Evolutionary conservation across 2,113 vertebrate species (phyloP).

Genomic region (Pelecanoides urinatrix): DNA sequence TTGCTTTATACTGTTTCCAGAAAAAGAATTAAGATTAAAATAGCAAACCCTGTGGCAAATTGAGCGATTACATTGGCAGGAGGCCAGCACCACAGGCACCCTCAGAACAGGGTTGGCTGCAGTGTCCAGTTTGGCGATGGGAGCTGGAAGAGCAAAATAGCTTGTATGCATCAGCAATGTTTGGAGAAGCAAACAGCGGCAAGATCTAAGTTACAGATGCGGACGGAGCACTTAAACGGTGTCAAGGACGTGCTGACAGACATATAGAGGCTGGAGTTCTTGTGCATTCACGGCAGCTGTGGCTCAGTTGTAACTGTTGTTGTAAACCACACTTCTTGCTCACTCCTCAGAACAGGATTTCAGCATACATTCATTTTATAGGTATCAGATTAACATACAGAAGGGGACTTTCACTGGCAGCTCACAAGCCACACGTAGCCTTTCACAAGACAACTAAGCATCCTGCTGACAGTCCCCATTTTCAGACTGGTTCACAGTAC

Average conservation of each 20-base stretch:
- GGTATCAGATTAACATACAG: background rate
- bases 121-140: background rate
- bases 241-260: constrained; percentile 41
- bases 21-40: constrained; percentile 1
- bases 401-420: background rate
- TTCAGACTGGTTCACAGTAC: background rate
- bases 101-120: fast-evolving
- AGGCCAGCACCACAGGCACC: background rate
- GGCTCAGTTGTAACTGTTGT: background rate
- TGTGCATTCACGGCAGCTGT: background rate
- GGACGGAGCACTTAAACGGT: background rate
- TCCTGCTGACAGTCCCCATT: background rate
- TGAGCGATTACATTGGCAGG: background rate
- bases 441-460: background rate
- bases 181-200: fast-evolving
- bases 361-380: background rate
- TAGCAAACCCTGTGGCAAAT: constrained; percentile 10
- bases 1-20: background rate
- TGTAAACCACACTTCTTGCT: background rate
- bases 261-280: background rate
- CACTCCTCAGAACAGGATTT: background rate
- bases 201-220: background rate
- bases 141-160: background rate
- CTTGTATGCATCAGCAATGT: fast-evolving
- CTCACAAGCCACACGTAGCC: background rate